Percentiles rank a stretch among this genome's conserved stretches.
Conservation (phyloP, 2,113 vertebrate genomes). For the Hylia prasina region DNA sequence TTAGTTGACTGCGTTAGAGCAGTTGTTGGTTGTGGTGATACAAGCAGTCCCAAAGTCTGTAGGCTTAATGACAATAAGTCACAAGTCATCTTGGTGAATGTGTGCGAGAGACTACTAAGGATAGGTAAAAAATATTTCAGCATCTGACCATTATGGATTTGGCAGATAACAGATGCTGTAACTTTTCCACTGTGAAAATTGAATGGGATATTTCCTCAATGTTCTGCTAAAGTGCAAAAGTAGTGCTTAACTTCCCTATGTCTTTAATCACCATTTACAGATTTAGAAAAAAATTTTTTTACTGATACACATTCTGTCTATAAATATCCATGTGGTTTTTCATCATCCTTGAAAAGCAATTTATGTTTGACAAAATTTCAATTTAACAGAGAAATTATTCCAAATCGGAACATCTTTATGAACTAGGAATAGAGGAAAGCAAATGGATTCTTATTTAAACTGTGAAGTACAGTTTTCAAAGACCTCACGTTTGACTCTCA, state of each 20-base stretch:
- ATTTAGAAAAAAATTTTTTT: background rate
- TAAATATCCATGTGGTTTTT: background rate
- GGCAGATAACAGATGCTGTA: background rate
- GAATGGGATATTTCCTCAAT: background rate
- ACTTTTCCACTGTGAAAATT: background rate
- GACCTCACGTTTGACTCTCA: background rate
- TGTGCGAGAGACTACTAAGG: rapidly evolving
- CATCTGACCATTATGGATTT: background rate
- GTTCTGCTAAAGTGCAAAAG: background rate
- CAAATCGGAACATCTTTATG: background rate
- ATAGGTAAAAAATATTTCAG: background rate
- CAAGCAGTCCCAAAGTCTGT: background rate
- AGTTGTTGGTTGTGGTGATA: background rate
- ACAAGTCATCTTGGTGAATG: background rate
- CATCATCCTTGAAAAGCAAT: background rate
- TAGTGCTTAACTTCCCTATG: background rate
- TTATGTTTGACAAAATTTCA: background rate
- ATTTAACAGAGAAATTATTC: background rate
- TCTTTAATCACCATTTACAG: background rate
- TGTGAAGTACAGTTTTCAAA: background rate
- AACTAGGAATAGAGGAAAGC: background rate
- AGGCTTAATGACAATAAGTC: background rate
- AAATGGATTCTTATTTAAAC: background rate
- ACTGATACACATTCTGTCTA: background rate
- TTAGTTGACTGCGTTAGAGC: background rate